These are phyloP conservation scores for Catonia carolina DNA, from an alignment of 2,888 invertebrate species.

Conservation along the genomic window DNA sequence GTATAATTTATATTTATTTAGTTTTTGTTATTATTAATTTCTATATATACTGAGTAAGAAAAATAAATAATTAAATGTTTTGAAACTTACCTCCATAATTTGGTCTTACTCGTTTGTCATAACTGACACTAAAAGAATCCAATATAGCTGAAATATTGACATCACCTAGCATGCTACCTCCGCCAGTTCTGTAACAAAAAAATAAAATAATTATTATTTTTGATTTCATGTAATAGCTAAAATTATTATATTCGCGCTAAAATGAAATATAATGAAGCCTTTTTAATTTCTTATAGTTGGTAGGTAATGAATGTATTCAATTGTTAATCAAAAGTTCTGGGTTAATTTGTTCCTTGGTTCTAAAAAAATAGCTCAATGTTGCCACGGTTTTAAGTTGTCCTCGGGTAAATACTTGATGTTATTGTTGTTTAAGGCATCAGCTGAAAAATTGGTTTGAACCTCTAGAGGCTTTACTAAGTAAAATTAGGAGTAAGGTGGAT, in stretches of 20 bases:
- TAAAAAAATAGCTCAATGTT: no score
- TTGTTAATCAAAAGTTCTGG: neutral
- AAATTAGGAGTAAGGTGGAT: no score
- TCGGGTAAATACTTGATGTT: no score
- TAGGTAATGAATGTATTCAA: neutral
- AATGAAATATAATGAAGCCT: neutral
- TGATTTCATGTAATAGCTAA: neutral
- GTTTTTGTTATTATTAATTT: no score
- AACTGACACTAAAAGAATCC: constrained; percentile 93
- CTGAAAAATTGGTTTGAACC: no score
- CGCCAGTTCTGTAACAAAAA: constrained; percentile 54
- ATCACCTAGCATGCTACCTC: constrained; percentile 82
- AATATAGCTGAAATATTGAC: constrained; percentile 93
- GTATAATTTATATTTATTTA: no score
- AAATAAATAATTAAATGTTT: no score
- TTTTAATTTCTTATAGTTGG: neutral
- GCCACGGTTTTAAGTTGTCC: no score
- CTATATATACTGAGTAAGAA: no score
- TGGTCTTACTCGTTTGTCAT: constrained; percentile 99
- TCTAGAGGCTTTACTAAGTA: no score
- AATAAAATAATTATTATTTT: constrained; percentile 9
- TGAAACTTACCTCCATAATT: constrained; percentile 88
- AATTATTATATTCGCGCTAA: neutral
- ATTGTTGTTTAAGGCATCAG: no score
- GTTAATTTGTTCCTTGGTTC: no score